These are phyloP conservation scores for Conus ventricosus DNA, from an alignment of 1,140 invertebrate genomes.

Conservation along the genomic window DNA sequence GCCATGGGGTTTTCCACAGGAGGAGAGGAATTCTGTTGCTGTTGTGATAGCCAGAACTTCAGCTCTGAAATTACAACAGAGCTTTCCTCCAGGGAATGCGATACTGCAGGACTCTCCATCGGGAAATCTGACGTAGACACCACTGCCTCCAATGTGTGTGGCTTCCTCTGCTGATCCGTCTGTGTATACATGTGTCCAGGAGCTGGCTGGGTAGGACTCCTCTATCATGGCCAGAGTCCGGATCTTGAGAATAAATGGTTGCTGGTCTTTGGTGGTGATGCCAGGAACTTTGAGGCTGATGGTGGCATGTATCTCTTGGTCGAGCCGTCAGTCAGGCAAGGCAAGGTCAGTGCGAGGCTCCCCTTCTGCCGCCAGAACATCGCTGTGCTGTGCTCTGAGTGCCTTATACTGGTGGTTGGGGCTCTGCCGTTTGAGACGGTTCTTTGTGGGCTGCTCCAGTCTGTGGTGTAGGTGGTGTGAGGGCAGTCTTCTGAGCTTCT, in stretches of 20 bases:
- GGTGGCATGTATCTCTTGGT: background rate
- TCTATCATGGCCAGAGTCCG: slow-evolving; percentile 21
- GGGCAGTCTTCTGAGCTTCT: slow-evolving; percentile 28
- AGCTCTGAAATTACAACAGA: slow-evolving; percentile 3
- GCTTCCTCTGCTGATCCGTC: slow-evolving; percentile 10
- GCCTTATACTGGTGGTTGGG: slow-evolving; percentile 29
- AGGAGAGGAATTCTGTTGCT: slow-evolving; percentile 8
- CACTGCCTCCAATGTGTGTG: slow-evolving; percentile 4
- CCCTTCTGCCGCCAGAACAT: background rate
- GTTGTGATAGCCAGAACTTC: slow-evolving; percentile 13
- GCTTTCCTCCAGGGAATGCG: background rate
- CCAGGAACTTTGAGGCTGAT: slow-evolving; percentile 16
- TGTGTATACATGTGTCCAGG: slow-evolving; percentile 14
- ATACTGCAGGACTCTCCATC: background rate
- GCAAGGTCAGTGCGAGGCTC: too few relatives aligned
- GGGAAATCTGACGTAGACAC: background rate
- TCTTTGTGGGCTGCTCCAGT: slow-evolving; percentile 29
- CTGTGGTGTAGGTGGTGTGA: slow-evolving; percentile 32
- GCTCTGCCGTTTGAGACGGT: slow-evolving; percentile 36
- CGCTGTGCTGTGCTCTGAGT: slow-evolving; percentile 17
- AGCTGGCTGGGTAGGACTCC: background rate
- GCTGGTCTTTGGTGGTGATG: slow-evolving; percentile 7
- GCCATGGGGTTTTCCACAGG: background rate
- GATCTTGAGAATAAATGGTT: background rate
- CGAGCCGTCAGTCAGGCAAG: background rate